A percentile compares a stretch with the other conserved stretches of the same genome.
Evolutionary conservation across 1,140 invertebrate genomes (phyloP).

Genomic region (Tachypleus tridentatus): DNA sequence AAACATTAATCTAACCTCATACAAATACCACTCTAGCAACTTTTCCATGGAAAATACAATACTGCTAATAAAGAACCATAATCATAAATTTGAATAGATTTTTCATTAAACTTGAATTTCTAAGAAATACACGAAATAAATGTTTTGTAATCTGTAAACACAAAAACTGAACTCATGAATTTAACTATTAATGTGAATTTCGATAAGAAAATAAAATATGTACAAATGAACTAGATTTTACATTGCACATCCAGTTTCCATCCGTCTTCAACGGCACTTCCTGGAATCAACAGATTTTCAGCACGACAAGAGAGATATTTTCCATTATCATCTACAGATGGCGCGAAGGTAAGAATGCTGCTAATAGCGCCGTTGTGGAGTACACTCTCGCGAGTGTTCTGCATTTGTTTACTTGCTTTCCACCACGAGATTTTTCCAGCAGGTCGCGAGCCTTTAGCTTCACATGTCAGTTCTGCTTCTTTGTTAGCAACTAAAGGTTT

Average conservation of each 20-base stretch:
- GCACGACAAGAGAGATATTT: constrained; percentile 66
- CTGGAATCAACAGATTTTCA: constrained; percentile 55
- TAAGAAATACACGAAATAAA: too few species aligned
- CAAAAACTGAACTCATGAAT: too few species aligned
- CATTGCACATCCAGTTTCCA: constrained; percentile 79
- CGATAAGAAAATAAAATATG: too few species aligned
- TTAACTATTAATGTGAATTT: too few species aligned
- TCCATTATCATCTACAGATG: constrained; percentile 60
- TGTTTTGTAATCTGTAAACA: too few species aligned
- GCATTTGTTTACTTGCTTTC: constrained; percentile 47
- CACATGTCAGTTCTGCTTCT: constrained; percentile 67
- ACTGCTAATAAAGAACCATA: too few species aligned
- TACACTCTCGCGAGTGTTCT: constrained; percentile 7
- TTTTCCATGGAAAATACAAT: too few species aligned
- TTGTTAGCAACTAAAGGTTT: constrained; percentile 66
- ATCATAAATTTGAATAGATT: too few species aligned
- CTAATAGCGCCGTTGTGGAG: constrained; percentile 50
- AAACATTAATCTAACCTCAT: too few species aligned
- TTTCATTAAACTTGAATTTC: too few species aligned
- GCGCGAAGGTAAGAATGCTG: constrained; percentile 62
- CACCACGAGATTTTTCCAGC: constrained; percentile 78
- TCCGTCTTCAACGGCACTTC: constrained; percentile 61
- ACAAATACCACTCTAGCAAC: too few species aligned
- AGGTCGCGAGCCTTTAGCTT: constrained; percentile 69
- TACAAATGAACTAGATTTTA: constrained; percentile 38